A percentile compares a stretch with the other conserved stretches of the same genome.
phyloP scores from a whole-genome alignment of 1,140 invertebrate species.

The Nomia melanderi region DNA sequence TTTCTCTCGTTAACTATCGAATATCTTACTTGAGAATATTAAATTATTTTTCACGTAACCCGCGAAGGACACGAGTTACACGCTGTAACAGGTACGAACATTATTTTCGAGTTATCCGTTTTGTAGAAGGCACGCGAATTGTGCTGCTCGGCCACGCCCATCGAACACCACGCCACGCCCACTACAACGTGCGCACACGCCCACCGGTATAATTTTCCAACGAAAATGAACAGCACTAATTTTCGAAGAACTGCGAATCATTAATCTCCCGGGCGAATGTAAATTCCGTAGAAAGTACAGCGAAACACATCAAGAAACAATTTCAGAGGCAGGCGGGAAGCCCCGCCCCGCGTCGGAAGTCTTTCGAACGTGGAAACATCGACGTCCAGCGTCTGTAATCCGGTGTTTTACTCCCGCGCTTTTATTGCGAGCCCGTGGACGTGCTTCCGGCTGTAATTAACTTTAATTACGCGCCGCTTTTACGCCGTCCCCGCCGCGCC shows the following conservation, averaged over 20 bases:
- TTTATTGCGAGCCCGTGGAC: neutral
- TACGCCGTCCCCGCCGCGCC: conserved; percentile 1
- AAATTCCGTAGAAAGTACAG: neutral
- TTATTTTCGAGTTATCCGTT: no score
- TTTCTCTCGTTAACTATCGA: neutral
- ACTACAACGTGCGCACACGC: no score
- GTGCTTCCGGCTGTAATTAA: conserved; percentile 45
- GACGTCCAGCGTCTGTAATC: neutral
- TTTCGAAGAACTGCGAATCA: neutral
- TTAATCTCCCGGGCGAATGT: neutral
- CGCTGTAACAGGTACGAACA: no score
- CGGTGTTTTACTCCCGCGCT: neutral
- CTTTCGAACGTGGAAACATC: neutral
- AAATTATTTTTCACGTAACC: no score
- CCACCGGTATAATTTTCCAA: no score
- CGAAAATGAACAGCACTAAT: neutral
- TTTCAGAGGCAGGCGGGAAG: neutral
- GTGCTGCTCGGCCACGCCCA: neutral
- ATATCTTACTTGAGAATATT: no score
- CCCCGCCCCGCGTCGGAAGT: neutral
- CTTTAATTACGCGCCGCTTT: conserved; percentile 53
- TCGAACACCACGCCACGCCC: neutral
- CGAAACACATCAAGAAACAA: neutral
- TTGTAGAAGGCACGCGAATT: neutral
- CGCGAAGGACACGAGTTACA: no score